Conservation (phyloP, 1,140 invertebrate genomes). For the Caerostris darwini region DNA sequence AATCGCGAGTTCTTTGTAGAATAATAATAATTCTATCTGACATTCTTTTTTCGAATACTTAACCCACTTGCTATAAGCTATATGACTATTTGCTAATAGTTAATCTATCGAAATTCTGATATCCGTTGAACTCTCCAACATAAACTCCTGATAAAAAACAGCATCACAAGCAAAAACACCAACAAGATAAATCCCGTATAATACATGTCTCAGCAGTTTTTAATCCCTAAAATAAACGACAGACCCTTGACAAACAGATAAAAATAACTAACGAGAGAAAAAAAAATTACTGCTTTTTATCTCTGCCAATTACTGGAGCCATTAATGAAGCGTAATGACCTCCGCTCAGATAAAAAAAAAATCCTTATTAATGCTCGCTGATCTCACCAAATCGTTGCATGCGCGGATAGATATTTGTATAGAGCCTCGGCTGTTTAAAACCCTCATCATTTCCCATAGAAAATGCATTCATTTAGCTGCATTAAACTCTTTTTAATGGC, state of each 20-base stretch:
- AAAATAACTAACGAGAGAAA: not conserved
- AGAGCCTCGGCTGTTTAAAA: conserved; percentile 5
- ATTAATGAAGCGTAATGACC: conserved; percentile 51
- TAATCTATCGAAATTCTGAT: no score
- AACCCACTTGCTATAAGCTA: no score
- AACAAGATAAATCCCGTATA: not conserved
- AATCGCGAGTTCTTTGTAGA: no score
- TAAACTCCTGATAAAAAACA: not conserved
- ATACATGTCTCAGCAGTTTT: conserved; percentile 32
- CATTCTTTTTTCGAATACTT: no score
- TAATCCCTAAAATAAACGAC: conserved; percentile 35
- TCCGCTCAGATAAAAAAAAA: not conserved
- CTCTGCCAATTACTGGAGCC: not conserved
- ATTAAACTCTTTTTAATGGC: conserved; percentile 64
- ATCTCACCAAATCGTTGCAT: conserved; percentile 17
- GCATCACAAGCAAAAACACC: not conserved
- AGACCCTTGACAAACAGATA: not conserved
- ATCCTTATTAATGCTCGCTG: not conserved
- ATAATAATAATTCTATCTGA: no score
- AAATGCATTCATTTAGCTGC: conserved; percentile 27
- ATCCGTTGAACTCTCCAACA: no score
- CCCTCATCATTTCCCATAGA: not conserved
- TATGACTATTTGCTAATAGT: no score
- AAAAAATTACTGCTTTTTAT: not conserved
- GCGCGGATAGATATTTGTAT: conserved; percentile 9